These are phyloP conservation scores for Yponomeuta malinellus DNA, from an alignment of 2,888 invertebrate genomes.

Conservation along the genomic window DNA sequence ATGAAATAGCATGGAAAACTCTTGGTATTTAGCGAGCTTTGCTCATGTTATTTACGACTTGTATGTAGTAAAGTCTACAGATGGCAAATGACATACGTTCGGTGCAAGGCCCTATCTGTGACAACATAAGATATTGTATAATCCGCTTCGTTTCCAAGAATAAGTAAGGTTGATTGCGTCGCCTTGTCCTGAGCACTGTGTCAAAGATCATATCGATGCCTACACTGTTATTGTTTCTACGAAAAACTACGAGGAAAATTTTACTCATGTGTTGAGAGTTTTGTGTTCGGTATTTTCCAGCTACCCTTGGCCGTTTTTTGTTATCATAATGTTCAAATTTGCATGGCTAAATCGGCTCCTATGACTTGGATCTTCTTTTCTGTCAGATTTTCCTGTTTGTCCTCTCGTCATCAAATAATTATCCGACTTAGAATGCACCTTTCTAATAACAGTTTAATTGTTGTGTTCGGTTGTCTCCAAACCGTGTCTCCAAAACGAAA, in stretches of 20 bases:
- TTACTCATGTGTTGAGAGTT: background rate
- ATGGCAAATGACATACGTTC: conserved; percentile 22
- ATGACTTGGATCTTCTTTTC: background rate
- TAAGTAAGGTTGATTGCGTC: conserved; percentile 23
- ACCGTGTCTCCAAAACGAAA: no score
- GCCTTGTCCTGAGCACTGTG: conserved; percentile 17
- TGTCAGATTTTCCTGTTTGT: background rate
- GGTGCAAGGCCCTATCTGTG: conserved; percentile 24
- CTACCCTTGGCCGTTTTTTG: background rate
- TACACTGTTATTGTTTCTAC: background rate
- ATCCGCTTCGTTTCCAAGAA: conserved; percentile 31
- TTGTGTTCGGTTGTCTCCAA: no score
- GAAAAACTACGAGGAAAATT: conserved; percentile 1
- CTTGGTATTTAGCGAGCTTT: background rate
- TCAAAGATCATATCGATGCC: conserved; percentile 19
- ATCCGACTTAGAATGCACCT: no score
- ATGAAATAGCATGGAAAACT: background rate
- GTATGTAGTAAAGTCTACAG: conserved; percentile 15
- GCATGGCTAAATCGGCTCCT: background rate
- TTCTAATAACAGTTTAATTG: no score
- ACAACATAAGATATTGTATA: conserved; percentile 30
- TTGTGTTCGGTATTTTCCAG: background rate
- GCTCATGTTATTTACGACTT: conserved; percentile 13
- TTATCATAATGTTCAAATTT: background rate
- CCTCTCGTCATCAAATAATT: background rate